Conservation (phyloP, 2,113 vertebrate species). For the Corythaeola cristata region DNA sequence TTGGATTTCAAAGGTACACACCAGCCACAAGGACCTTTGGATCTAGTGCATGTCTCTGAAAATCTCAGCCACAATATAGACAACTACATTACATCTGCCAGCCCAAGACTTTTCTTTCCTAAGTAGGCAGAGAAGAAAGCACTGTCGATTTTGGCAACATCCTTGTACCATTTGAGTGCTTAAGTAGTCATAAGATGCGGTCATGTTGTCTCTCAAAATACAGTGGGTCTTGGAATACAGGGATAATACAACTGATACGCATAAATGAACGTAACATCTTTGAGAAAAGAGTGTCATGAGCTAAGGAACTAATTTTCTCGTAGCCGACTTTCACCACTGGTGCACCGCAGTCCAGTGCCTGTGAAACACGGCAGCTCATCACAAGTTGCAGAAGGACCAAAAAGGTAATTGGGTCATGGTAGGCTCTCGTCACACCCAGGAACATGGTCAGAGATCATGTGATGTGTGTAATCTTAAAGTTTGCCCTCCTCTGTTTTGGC, state of each 20-base stretch:
- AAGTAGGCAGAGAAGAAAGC: neutral
- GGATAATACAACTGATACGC: neutral
- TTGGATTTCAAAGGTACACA: neutral
- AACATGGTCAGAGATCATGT: neutral
- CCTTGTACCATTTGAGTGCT: neutral
- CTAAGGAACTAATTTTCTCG: neutral
- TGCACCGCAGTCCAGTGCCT: neutral
- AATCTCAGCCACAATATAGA: neutral
- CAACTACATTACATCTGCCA: accelerated
- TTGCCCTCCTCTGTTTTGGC: neutral
- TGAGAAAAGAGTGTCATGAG: neutral
- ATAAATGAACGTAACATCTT: neutral
- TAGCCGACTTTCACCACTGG: neutral
- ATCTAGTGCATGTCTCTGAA: neutral
- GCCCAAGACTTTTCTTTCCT: neutral
- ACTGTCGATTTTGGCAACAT: neutral
- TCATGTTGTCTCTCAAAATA: neutral
- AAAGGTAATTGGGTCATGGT: neutral
- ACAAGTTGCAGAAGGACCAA: neutral
- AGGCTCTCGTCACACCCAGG: accelerated
- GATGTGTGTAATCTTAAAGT: neutral
- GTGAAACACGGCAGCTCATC: neutral
- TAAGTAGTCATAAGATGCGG: accelerated
- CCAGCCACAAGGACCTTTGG: neutral
- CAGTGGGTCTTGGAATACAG: neutral